Base-by-base conservation (phyloP, 1,140 invertebrate species). In the Saccostrea glomerata region DNA sequence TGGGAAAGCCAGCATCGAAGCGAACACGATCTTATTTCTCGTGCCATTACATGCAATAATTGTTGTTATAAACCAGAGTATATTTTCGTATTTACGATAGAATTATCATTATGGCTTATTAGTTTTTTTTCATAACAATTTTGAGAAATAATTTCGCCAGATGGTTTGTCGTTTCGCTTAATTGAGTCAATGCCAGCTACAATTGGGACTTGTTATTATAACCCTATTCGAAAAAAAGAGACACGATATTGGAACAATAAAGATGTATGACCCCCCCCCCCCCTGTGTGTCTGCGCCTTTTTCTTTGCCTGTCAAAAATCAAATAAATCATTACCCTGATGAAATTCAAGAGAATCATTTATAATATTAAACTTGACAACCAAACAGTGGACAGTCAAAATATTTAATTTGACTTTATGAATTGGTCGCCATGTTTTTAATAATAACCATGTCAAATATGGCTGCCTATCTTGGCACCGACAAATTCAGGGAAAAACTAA, bases 341-440 rank as follows among this genome's bases (percentile, higher is more conserved):
- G 2, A 58, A 66, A 15, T 23, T 60, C 30, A 60, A 60, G 20
- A n/a, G 23, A 15, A 4, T 73, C 15, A 86, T 66, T 55, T 77
- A 5, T 7, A 86, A 56, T 12, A 23, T 13, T 11, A 11, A 11
- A 84, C 30, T 25, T 85, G 30, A 85, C 84, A 85, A 40, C 30
- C n/a, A 60, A 58, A 85, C 25, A 12, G 20, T 23, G 55, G 47
- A 30, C 25, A 20, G 56, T 84, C 58, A 85, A 85, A 55, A 56
- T 36, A 85, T 63, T 60, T 60, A 85, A 60, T 60, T 60, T 58
- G 55, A 60, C 58, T 85, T 36, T 36, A 36, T 36, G 30, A 36
- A 36, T 36, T 36, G 30, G 89, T 92, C 92, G 92, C 92, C 93
- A 93, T 93, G 77, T 94, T 93, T 88, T 86, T 91, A 91, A 89